phyloP scores from a whole-genome alignment of 2,797 vertebrate species.

The Luscinia megarhynchos region DNA sequence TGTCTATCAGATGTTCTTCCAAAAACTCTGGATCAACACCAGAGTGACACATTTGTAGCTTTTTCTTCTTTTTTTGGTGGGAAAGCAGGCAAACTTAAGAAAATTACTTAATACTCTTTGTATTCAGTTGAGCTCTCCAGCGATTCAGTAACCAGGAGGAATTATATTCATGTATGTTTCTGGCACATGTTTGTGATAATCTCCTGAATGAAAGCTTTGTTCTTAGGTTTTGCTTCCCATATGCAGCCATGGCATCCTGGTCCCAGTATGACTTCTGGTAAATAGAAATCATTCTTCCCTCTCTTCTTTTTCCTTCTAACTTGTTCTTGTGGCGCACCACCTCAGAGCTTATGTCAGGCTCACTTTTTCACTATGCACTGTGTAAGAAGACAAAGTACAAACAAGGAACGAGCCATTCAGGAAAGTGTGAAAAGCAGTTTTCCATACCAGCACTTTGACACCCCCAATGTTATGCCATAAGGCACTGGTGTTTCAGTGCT shows the following conservation, averaged over 20 bases:
- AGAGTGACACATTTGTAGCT: not conserved
- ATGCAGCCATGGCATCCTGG: not conserved
- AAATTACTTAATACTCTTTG: not conserved
- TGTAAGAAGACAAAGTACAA: slow-evolving; percentile 30
- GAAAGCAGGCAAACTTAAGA: slow-evolving; percentile 54
- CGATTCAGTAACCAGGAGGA: slow-evolving; percentile 1
- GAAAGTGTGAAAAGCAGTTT: slow-evolving; percentile 32
- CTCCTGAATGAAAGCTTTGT: not conserved
- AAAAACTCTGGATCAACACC: slow-evolving; percentile 27
- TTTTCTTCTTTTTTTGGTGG: slow-evolving; percentile 52
- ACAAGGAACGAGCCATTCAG: slow-evolving; percentile 35
- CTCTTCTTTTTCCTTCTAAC: not conserved
- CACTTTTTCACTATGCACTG: slow-evolving; percentile 29
- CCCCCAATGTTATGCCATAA: not conserved
- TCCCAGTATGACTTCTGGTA: slow-evolving; percentile 20
- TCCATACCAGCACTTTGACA: slow-evolving; percentile 18
- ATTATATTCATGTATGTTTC: not conserved
- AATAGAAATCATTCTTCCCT: not conserved
- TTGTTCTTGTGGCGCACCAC: slow-evolving; percentile 29
- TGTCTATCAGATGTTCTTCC: slow-evolving; percentile 46
- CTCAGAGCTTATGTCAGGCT: slow-evolving; percentile 32
- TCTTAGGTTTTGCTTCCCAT: slow-evolving; percentile 9
- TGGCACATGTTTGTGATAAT: not conserved
- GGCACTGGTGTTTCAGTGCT: slow-evolving; percentile 12
- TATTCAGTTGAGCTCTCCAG: not conserved